phyloP scores from a whole-genome alignment of 2,113 vertebrate species.

The Oryzias melastigma region DNA sequence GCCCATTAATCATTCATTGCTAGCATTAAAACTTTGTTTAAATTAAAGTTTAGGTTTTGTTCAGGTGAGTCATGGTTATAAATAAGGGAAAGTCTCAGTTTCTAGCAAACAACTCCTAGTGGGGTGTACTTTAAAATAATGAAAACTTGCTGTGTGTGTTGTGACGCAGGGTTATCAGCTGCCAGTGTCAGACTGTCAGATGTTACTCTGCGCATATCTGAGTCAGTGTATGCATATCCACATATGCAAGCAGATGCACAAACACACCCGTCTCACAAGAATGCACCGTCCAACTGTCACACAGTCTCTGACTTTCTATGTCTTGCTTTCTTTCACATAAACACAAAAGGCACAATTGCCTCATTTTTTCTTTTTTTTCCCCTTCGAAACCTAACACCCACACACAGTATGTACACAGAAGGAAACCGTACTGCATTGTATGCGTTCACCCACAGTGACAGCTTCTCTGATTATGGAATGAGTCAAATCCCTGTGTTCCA shows the following conservation, averaged over 20 bases:
- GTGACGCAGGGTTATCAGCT: slow-evolving; percentile 24
- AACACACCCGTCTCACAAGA: slow-evolving; percentile 12
- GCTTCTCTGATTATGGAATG: slow-evolving; percentile 31
- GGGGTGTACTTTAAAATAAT: not conserved
- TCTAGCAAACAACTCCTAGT: not conserved
- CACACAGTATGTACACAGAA: slow-evolving; percentile 33
- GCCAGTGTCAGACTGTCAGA: slow-evolving; percentile 31
- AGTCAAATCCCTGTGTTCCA: slow-evolving; percentile 20
- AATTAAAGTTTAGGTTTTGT: not conserved
- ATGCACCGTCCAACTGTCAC: slow-evolving; percentile 35
- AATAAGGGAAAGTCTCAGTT: not conserved
- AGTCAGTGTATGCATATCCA: slow-evolving; percentile 34
- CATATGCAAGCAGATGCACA: slow-evolving; percentile 7
- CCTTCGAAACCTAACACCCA: slow-evolving; percentile 3
- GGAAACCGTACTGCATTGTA: slow-evolving; percentile 17
- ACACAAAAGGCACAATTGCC: slow-evolving; percentile 14
- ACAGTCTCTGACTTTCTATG: slow-evolving; percentile 16
- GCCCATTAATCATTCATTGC: not conserved
- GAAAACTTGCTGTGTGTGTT: slow-evolving; percentile 1
- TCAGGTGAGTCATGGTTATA: not conserved
- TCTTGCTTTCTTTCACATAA: slow-evolving; percentile 15
- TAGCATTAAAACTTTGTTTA: not conserved
- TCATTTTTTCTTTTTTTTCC: slow-evolving; percentile 25
- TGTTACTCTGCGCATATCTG: slow-evolving; percentile 29
- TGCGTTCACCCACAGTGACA: slow-evolving; percentile 34